Conservation (phyloP, 2,113 vertebrate genomes). For the Bubalus kerabau region DNA sequence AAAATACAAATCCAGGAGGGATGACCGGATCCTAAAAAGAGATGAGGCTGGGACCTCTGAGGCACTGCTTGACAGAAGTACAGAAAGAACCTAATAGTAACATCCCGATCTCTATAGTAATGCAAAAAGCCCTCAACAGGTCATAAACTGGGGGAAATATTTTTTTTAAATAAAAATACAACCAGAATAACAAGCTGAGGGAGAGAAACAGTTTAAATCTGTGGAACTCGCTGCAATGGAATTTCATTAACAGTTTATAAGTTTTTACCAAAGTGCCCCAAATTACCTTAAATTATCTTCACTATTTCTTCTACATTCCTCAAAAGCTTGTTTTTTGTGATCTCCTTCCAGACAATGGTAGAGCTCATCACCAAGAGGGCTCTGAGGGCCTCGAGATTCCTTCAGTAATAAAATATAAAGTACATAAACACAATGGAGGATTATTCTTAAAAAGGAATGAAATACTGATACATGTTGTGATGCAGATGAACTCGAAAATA, state of each 20-base stretch:
- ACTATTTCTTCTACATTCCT: slow-evolving; percentile 65
- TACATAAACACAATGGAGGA: background rate
- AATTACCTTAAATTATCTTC: slow-evolving; percentile 76
- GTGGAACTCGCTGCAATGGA: background rate
- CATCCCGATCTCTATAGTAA: background rate
- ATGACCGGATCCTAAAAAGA: background rate
- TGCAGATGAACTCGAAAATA: slow-evolving; percentile 14
- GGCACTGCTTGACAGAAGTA: background rate
- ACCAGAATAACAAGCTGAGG: background rate
- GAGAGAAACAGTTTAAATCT: background rate
- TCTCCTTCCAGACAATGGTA: slow-evolving; percentile 64
- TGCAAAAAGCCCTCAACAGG: background rate
- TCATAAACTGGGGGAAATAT: background rate
- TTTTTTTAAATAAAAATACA: slow-evolving; percentile 12
- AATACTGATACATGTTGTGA: background rate
- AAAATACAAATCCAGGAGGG: background rate
- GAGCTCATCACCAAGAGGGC: slow-evolving; percentile 65
- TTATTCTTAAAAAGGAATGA: slow-evolving; percentile 31
- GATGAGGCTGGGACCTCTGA: background rate
- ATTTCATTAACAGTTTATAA: background rate
- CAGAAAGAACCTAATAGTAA: background rate
- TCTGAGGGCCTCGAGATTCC: slow-evolving; percentile 76
- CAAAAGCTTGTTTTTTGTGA: slow-evolving; percentile 68
- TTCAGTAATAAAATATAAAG: slow-evolving; percentile 54
- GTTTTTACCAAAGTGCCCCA: background rate